Base-by-base conservation (phyloP, 2,888 invertebrate species). In the Harpalus rufipes region DNA sequence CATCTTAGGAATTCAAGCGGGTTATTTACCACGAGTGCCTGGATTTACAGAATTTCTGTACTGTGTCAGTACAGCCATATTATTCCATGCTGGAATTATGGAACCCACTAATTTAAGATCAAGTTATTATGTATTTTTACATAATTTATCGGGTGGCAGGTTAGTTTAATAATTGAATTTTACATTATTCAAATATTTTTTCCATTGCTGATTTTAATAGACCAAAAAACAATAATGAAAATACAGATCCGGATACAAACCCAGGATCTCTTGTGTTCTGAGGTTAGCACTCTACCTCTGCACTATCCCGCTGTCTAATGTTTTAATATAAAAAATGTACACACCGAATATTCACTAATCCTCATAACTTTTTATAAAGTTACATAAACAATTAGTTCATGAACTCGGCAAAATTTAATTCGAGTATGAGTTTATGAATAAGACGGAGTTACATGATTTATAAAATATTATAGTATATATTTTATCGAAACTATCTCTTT, bases 121-220 rank as follows among this genome's bases (percentile, higher is more conserved):
- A n/a, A 96, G 96, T 83, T 97, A 97, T 90, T 96, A 95, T 93
- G 95, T 95, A 89, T 97, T 97, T 90, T 91, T 97, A 61, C 93
- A 94, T 86, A 93, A 93, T 85, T 92, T 96, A 86, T 97, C 97
- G 0, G 96, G 95, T 63, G 94, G 93, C 90, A 92, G 94, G 94
- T 93, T 89, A 90, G 88, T 87, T 10, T 18, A 1, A 61, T 68
- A 16, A 10, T 51, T 51, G 5, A 1, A 68, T 1, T 12, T 18
- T 25, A 68, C n/a, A 18, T 68, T n/a, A 32, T 32, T 32, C 6
- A 6, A 68, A 68, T n/a, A 65, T 16, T 32, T 65, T 65, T 65
- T 21, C 21, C 32, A 65, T 16, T 21, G 21, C 21, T 25, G 6
- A 58, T 21, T 65, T 4, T 2, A 7, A 44, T 21, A 21, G 3